Evolutionary conservation across 2,113 vertebrate genomes (phyloP).

Genomic region (Scomber japonicus): DNA sequence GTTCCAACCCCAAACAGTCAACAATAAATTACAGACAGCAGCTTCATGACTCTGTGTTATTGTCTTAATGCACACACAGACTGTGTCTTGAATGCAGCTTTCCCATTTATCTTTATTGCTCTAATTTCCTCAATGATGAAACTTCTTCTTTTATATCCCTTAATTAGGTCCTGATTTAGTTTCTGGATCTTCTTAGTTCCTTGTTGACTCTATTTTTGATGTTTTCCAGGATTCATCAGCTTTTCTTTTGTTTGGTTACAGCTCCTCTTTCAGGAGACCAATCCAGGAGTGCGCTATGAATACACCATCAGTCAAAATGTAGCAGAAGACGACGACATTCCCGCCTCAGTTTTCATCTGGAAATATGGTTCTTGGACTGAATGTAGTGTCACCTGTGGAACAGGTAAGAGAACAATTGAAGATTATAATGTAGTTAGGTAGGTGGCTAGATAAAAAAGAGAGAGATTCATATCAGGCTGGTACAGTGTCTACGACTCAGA

Average conservation of each 20-base stretch:
- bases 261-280: slow-evolving; percentile 96
- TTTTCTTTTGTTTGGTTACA: slow-evolving; percentile 64
- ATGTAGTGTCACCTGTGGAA: slow-evolving; percentile 92
- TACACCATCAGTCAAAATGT: slow-evolving; percentile 90
- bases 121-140: too few species aligned
- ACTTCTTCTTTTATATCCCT: too few species aligned
- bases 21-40: too few species aligned
- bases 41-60: too few species aligned
- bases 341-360: slow-evolving; percentile 88
- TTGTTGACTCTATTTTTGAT: background rate
- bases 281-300: slow-evolving; percentile 93
- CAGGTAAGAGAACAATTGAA: slow-evolving; percentile 81
- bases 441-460: background rate
- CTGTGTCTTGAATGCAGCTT: too few species aligned
- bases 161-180: too few species aligned
- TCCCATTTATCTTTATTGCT: too few species aligned
- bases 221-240: background rate
- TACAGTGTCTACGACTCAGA: too few species aligned
- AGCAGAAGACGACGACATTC: slow-evolving; percentile 52
- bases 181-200: background rate
- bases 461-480: background rate
- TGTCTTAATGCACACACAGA: too few species aligned
- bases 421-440: background rate
- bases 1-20: too few species aligned
- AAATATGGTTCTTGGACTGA: slow-evolving; percentile 90